These are phyloP conservation scores for Aphidius colemani DNA, from an alignment of 2,888 invertebrate species.

Conservation along the genomic window DNA sequence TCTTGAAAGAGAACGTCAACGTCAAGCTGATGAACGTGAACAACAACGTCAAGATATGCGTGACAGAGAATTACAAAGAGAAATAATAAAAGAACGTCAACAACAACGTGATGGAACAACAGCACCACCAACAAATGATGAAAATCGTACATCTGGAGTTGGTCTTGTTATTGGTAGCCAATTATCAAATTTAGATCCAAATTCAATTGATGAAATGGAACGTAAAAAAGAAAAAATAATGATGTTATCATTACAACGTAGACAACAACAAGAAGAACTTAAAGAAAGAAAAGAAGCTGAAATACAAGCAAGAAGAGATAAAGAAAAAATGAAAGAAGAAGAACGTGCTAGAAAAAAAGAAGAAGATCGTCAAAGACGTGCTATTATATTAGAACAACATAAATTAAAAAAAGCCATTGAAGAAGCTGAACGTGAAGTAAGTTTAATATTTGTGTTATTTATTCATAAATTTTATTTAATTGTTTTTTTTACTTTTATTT, in stretches of 20 bases:
- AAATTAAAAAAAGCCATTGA: slow-evolving; percentile 91
- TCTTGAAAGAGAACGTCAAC: slow-evolving; percentile 53
- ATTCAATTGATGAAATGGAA: slow-evolving; percentile 88
- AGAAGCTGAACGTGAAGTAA: slow-evolving; percentile 85
- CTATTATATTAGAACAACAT: slow-evolving; percentile 89
- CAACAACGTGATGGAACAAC: slow-evolving; percentile 43
- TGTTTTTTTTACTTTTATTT: too few relatives aligned
- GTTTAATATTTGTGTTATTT: too few relatives aligned
- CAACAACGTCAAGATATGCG: slow-evolving; percentile 52
- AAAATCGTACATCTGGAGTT: slow-evolving; percentile 50
- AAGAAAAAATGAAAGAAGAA: slow-evolving; percentile 77
- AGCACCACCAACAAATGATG: slow-evolving; percentile 36
- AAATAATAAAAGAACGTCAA: slow-evolving; percentile 56
- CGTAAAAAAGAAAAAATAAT: slow-evolving; percentile 90
- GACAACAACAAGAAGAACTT: slow-evolving; percentile 88
- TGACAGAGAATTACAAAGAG: slow-evolving; percentile 55
- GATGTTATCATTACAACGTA: slow-evolving; percentile 84
- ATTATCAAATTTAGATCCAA: slow-evolving; percentile 70
- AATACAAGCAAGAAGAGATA: slow-evolving; percentile 74
- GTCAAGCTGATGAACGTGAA: slow-evolving; percentile 54
- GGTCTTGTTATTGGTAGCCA: slow-evolving; percentile 74
- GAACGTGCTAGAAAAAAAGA: slow-evolving; percentile 74
- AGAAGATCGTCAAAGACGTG: slow-evolving; percentile 86
- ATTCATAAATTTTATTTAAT: slow-evolving; percentile 6
- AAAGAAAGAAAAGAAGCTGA: slow-evolving; percentile 84